Conservation (phyloP, 2,888 invertebrate species). For the Ptychoptera albimana region DNA sequence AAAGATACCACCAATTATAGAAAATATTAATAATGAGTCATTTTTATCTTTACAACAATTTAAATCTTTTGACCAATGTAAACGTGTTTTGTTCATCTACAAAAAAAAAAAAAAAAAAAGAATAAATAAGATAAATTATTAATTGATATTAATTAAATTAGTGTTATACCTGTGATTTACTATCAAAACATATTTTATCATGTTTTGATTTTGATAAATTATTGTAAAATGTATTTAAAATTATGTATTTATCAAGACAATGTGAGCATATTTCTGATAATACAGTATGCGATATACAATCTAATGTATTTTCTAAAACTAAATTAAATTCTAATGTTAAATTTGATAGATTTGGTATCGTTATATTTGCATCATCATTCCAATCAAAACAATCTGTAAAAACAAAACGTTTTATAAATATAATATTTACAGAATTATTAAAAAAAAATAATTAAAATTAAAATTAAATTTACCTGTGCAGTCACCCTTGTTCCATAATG, state of each 20-base stretch:
- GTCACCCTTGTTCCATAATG: no score
- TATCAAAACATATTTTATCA: slow-evolving; percentile 3
- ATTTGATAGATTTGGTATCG: background rate
- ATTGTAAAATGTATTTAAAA: background rate
- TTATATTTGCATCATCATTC: background rate
- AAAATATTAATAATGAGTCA: background rate
- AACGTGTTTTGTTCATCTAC: slow-evolving; percentile 11
- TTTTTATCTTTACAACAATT: slow-evolving; percentile 7
- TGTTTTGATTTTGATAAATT: background rate
- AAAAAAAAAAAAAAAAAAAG: no score
- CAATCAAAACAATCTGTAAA: slow-evolving; percentile 2
- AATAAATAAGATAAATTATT: background rate
- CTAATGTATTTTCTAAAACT: background rate
- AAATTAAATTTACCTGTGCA: no score
- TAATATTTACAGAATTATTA: no score
- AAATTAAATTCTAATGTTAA: background rate
- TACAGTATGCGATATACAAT: background rate
- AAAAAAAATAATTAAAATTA: no score
- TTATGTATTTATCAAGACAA: background rate
- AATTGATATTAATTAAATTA: background rate
- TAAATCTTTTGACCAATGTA: slow-evolving; percentile 9
- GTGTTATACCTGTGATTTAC: background rate
- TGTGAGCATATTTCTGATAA: background rate
- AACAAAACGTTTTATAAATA: no score
- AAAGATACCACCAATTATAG: background rate